Percentiles rank a stretch among this genome's conserved stretches.
Conservation (phyloP, 2,888 invertebrate genomes). For the Cloeon dipterum region DNA sequence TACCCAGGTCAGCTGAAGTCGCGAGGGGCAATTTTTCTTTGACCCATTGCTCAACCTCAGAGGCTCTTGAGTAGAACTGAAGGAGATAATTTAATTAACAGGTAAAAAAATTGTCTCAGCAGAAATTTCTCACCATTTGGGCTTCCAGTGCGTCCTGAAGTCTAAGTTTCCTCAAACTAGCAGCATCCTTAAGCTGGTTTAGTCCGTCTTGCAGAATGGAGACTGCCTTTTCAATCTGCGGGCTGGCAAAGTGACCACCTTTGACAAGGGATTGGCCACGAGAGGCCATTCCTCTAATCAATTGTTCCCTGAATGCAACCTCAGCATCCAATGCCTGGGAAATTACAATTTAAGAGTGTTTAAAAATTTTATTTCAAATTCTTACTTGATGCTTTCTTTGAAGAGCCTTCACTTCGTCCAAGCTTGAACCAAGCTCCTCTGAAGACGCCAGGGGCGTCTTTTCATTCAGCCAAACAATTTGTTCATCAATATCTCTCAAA, state of each 20-base stretch:
- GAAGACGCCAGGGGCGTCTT: conserved; percentile 47
- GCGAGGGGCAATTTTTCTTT: conserved; percentile 57
- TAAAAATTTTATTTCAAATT: not conserved
- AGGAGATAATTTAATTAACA: no score
- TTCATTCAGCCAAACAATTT: conserved; percentile 71
- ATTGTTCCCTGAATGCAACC: conserved; percentile 63
- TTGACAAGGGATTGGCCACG: conserved; percentile 59
- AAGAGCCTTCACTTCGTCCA: conserved; percentile 62
- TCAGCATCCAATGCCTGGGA: conserved; percentile 59
- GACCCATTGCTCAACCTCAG: conserved; percentile 86
- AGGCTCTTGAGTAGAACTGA: conserved; percentile 69
- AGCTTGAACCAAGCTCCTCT: conserved; percentile 36
- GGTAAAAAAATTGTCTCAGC: no score
- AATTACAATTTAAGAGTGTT: conserved; percentile 1
- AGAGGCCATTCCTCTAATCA: conserved; percentile 45
- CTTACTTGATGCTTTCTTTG: conserved; percentile 72
- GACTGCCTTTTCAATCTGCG: conserved; percentile 42
- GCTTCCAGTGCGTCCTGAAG: conserved; percentile 63
- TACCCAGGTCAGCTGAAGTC: conserved; percentile 56
- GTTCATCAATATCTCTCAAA: conserved; percentile 78
- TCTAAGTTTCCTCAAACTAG: conserved; percentile 42
- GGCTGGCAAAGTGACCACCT: conserved; percentile 65
- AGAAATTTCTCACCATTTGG: conserved; percentile 47
- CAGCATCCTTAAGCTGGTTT: conserved; percentile 43
- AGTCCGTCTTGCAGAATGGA: conserved; percentile 44